A percentile compares a stretch with the other conserved stretches of the same genome.
These are phyloP conservation scores for Vidua chalybeata DNA, from an alignment of 2,113 vertebrate genomes.

Conservation along the genomic window DNA sequence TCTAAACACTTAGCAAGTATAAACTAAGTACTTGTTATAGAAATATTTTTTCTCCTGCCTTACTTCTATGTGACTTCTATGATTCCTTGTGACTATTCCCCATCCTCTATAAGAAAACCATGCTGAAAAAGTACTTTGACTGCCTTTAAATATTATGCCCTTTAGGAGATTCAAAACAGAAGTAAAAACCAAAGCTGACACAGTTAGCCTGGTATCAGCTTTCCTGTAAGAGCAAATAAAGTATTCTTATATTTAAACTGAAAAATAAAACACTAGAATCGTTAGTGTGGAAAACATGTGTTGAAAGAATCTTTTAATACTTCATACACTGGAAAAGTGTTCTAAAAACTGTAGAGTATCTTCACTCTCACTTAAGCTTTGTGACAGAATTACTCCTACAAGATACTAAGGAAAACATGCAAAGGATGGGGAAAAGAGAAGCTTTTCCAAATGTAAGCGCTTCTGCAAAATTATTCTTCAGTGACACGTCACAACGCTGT, in stretches of 20 bases:
- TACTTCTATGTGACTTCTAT: background rate
- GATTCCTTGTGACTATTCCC: background rate
- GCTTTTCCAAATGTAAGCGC: background rate
- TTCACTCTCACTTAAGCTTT: background rate
- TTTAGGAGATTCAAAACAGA: constrained; percentile 3
- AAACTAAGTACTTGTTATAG: background rate
- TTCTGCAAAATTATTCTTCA: background rate
- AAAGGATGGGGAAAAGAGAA: background rate
- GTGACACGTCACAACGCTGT: background rate
- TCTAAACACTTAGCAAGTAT: background rate
- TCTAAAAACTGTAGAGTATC: background rate
- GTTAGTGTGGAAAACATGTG: background rate
- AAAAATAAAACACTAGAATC: background rate
- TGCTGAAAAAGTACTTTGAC: background rate
- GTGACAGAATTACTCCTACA: background rate
- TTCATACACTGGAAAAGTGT: background rate
- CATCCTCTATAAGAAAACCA: background rate
- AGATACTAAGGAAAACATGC: background rate
- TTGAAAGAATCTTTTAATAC: background rate
- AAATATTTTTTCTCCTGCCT: background rate
- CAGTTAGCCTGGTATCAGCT: background rate
- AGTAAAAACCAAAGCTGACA: background rate
- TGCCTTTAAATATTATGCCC: background rate
- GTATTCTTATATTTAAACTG: background rate
- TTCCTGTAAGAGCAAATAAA: background rate